These are phyloP conservation scores for Tonatia bakeri DNA, from an alignment of 2,113 vertebrate genomes.

Conservation along the genomic window DNA sequence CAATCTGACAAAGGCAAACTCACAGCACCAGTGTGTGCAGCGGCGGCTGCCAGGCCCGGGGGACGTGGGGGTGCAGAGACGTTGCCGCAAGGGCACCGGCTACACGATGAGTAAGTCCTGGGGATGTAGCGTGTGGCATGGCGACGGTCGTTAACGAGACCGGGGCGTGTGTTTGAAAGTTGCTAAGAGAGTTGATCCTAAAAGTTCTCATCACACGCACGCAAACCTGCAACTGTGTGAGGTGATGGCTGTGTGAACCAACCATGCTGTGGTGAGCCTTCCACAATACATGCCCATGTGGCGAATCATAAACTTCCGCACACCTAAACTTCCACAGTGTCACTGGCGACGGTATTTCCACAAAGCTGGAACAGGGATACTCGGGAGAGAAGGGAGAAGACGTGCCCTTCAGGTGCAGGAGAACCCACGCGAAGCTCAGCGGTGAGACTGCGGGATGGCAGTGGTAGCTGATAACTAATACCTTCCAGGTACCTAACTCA, in stretches of 20 bases:
- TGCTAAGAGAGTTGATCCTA: background rate
- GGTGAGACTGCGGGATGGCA: background rate
- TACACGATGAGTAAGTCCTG: background rate
- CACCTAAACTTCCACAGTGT: background rate
- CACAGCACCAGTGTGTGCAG: background rate
- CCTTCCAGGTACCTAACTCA: background rate
- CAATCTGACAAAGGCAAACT: background rate
- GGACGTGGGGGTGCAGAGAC: too few relatives aligned
- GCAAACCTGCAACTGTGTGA: background rate
- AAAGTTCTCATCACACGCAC: background rate
- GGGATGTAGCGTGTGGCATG: rapidly evolving
- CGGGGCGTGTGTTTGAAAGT: background rate
- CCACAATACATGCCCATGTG: background rate
- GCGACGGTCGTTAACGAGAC: too few relatives aligned
- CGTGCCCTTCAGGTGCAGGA: background rate
- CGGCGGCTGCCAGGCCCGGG: too few relatives aligned
- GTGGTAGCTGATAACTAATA: rapidly evolving
- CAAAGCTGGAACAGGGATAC: background rate
- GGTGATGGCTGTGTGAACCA: background rate
- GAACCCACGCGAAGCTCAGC: background rate
- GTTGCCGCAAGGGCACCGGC: background rate
- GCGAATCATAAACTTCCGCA: background rate
- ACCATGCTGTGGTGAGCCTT: too few relatives aligned
- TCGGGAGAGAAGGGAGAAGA: background rate
- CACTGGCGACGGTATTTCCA: background rate